These are phyloP conservation scores for Electrona antarctica DNA, from an alignment of 2,113 vertebrate genomes.

Conservation along the genomic window DNA sequence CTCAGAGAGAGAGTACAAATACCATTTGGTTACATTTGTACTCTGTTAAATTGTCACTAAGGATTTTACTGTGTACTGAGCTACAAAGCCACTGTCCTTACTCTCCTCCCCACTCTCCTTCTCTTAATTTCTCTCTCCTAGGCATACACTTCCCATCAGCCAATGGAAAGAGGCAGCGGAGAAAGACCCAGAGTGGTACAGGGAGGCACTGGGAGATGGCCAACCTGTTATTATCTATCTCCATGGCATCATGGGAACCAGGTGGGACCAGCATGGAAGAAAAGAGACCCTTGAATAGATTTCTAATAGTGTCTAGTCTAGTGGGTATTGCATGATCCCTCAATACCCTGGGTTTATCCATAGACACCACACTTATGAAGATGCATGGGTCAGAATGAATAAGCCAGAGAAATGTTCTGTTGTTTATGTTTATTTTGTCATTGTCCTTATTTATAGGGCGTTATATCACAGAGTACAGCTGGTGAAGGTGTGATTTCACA, in stretches of 20 bases:
- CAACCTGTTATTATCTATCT: conserved; percentile 87
- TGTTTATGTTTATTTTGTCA: conserved; percentile 25
- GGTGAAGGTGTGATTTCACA: conserved; percentile 76
- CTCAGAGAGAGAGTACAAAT: too few species aligned
- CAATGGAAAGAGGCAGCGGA: conserved; percentile 76
- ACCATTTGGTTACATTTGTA: too few species aligned
- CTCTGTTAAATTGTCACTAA: too few species aligned
- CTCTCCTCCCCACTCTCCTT: neutral
- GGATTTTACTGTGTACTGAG: too few species aligned
- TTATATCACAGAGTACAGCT: conserved; percentile 79
- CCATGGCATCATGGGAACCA: conserved; percentile 85
- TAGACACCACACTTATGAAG: conserved; percentile 14
- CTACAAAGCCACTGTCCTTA: neutral
- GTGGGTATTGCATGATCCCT: conserved; percentile 42
- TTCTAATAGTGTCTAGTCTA: conserved; percentile 54
- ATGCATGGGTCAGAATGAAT: conserved; percentile 19
- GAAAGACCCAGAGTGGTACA: conserved; percentile 80
- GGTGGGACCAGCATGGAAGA: conserved; percentile 66
- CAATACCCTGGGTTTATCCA: conserved; percentile 16
- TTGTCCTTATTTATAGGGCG: conserved; percentile 76
- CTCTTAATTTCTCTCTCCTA: conserved; percentile 56
- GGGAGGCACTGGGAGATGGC: conserved; percentile 77
- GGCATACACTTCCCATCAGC: conserved; percentile 84
- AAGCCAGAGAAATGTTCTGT: conserved; percentile 25
- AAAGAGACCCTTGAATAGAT: conserved; percentile 48